phyloP scores from a whole-genome alignment of 2,113 vertebrate genomes.

The rabbit (Oryctolagus cuniculus) region DNA sequence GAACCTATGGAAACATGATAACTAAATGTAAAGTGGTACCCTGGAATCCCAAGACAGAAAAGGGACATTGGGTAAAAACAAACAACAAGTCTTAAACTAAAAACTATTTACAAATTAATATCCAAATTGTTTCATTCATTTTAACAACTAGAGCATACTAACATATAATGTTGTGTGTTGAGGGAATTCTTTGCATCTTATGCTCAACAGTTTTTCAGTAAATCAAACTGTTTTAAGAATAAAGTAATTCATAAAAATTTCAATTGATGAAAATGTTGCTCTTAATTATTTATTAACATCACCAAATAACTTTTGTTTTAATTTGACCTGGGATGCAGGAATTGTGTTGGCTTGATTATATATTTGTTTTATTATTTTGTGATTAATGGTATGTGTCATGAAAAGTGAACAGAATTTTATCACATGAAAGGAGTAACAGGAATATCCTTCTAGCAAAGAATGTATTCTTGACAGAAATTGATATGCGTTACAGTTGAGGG shows the following conservation, averaged over 20 bases:
- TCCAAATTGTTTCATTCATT: conserved; percentile 1
- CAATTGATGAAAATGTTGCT: neutral
- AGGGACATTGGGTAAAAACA: neutral
- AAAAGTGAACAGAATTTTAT: conserved; percentile 59
- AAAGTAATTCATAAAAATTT: neutral
- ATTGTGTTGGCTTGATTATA: neutral
- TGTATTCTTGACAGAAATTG: conserved; percentile 45
- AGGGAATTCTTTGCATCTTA: neutral
- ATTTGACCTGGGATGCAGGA: neutral
- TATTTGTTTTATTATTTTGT: conserved; percentile 45
- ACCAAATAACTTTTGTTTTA: neutral
- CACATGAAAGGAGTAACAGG: conserved; percentile 16
- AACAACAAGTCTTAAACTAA: neutral
- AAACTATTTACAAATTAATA: neutral
- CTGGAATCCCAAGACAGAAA: neutral
- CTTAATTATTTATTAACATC: conserved; percentile 10
- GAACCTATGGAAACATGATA: neutral
- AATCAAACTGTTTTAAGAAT: neutral
- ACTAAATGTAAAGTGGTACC: neutral
- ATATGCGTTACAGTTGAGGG: neutral
- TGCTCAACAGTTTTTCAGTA: neutral
- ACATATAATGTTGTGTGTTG: neutral
- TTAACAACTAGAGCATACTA: neutral
- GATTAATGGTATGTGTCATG: conserved; percentile 17
- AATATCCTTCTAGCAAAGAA: conserved; percentile 3